Evolutionary conservation across 2,113 vertebrate species (phyloP), one percentile per base, ranked within the genome.

Genomic region (Hystrix cristata): DNA sequence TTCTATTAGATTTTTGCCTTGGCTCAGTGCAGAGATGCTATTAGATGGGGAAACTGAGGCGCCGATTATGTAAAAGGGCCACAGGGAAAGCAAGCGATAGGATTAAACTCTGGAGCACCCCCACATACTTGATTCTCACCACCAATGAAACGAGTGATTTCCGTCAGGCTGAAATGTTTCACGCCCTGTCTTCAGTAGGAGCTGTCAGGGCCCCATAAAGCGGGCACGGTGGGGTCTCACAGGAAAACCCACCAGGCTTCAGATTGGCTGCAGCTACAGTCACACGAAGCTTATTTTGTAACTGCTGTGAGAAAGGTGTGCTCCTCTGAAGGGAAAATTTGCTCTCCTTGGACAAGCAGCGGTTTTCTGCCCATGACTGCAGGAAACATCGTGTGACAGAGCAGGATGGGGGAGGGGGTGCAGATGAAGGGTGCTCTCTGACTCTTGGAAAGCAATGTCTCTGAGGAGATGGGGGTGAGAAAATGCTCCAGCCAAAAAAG

Each of bases 401-500:
- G 59, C 7, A 27, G 19, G n/a, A 2, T 5, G 11, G 15, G 2
- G 43, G 0, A 31, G 12, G 6, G 2, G 31, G 19, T 8, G 3
- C 1, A 23, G 59, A 64, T 8, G 11, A 31, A 10, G 3, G 2
- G 10, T 29, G 3, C 60, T 90, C 13, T 31, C 60, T 55, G 51
- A 31, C 38, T 60, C 27, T 9, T 38, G 19, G 19, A 62, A 2
- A 87, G 34, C 34, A 79, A 84, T 15, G 46, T 29, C 43, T 90
- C 7, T 55, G 13, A 46, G 38, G 55, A 94, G 57, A 87, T 7
- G 19, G 11, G 11, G 25, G 3, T 74, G 13, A 0, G 11, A 64
- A 38, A 51, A 78, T 7, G 1, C 34, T 85, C 13, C 13, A 43
- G 43, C 51, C 11, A 1, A 81, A 15, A 15, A 69, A 67, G 48